Conservation (phyloP, 2,113 vertebrate genomes). For the Microcebus ravelobensis region DNA sequence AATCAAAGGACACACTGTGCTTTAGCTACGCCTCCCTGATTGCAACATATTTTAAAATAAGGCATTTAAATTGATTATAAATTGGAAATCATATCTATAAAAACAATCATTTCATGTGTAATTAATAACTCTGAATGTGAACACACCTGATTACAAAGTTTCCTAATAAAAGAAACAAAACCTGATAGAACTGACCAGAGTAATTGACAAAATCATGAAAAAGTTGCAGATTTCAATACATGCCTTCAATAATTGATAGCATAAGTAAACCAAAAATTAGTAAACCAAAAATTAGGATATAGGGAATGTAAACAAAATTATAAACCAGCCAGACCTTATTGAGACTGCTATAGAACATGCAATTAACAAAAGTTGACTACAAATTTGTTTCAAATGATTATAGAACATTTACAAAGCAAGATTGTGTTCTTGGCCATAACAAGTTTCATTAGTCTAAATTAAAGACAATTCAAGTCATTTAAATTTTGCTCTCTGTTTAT, state of each 20-base stretch:
- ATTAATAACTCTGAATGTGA: background rate
- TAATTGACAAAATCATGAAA: background rate
- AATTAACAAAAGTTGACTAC: background rate
- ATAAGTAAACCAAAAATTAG: background rate
- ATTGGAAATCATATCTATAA: background rate
- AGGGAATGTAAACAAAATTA: background rate
- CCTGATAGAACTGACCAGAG: background rate
- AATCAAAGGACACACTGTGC: background rate
- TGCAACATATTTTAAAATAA: background rate
- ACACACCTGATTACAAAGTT: background rate
- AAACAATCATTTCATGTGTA: background rate
- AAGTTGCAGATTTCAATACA: background rate
- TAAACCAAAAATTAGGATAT: background rate
- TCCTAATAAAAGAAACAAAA: background rate
- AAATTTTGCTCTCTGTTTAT: background rate
- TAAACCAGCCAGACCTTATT: background rate
- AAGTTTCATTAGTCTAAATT: background rate
- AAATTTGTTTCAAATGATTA: background rate
- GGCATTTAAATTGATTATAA: background rate
- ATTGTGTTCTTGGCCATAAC: background rate
- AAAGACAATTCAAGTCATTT: background rate
- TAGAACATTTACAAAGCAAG: background rate
- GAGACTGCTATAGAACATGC: background rate
- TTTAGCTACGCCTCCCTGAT: background rate
- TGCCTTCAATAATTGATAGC: background rate